phyloP scores from a whole-genome alignment of 2,888 invertebrate genomes.

The Eurois occulta region DNA sequence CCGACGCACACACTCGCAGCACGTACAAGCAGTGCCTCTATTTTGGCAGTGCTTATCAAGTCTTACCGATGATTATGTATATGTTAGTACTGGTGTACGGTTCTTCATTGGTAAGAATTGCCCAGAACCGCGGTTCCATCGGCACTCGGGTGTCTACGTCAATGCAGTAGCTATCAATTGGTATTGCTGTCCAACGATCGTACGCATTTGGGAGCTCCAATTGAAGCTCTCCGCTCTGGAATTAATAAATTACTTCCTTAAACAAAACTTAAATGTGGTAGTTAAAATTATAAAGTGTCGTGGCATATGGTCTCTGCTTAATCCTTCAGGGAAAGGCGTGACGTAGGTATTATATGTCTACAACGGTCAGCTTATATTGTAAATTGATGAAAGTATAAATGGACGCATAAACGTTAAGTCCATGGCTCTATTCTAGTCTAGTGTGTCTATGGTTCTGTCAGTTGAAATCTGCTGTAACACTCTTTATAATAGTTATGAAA shows the following conservation, averaged over 20 bases:
- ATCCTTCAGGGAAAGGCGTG: too few relatives aligned
- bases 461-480: too few relatives aligned
- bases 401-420: too few relatives aligned
- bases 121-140: constrained; percentile 26
- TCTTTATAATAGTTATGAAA: too few relatives aligned
- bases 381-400: too few relatives aligned
- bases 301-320: too few relatives aligned
- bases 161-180: constrained; percentile 62
- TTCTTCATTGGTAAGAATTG: constrained; percentile 17
- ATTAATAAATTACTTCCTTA: constrained; percentile 24
- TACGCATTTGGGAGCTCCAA: constrained; percentile 70
- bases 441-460: too few relatives aligned
- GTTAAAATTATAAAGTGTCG: too few relatives aligned
- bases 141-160: constrained; percentile 62
- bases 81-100: constrained; percentile 18
- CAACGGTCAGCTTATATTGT: too few relatives aligned
- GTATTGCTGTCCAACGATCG: constrained; percentile 63
- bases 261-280: neutral
- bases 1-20: neutral
- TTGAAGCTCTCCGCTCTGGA: constrained; percentile 65
- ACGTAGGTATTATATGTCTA: too few relatives aligned
- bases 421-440: too few relatives aligned
- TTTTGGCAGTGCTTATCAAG: neutral
- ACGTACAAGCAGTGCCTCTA: neutral
- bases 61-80: constrained; percentile 68